These are phyloP conservation scores for Cariama cristata DNA, from an alignment of 2,113 vertebrate genomes.

Conservation along the genomic window DNA sequence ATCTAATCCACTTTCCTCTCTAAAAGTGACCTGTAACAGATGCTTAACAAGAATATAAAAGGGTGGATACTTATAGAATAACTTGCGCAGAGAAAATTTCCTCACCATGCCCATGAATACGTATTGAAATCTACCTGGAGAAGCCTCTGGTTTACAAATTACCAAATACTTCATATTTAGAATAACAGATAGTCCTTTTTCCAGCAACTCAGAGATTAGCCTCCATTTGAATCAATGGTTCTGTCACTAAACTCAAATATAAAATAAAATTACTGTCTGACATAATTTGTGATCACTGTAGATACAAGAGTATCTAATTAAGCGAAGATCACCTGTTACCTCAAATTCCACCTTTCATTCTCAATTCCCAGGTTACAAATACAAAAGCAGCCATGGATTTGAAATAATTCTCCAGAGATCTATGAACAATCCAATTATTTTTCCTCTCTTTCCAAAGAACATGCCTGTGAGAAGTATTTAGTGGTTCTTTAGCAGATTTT, in stretches of 20 bases:
- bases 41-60: neutral
- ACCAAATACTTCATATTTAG: neutral
- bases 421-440: neutral
- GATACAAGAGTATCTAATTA: neutral
- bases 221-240: neutral
- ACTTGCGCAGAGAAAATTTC: neutral
- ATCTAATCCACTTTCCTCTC: neutral
- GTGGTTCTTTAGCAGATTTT: neutral
- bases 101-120: rapidly evolving
- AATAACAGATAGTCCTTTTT: neutral
- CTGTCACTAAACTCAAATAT: neutral
- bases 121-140: neutral
- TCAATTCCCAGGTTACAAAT: neutral
- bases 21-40: neutral
- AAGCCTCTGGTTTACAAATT: neutral
- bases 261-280: neutral
- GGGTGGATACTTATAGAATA: neutral
- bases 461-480: neutral
- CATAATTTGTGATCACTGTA: neutral
- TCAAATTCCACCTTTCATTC: neutral
- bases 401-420: neutral
- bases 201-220: neutral
- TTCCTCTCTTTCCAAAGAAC: neutral
- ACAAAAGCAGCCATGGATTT: neutral
- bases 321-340: neutral